These are phyloP conservation scores for Euthynnus affinis DNA, from an alignment of 2,797 vertebrate genomes.

Conservation along the genomic window DNA sequence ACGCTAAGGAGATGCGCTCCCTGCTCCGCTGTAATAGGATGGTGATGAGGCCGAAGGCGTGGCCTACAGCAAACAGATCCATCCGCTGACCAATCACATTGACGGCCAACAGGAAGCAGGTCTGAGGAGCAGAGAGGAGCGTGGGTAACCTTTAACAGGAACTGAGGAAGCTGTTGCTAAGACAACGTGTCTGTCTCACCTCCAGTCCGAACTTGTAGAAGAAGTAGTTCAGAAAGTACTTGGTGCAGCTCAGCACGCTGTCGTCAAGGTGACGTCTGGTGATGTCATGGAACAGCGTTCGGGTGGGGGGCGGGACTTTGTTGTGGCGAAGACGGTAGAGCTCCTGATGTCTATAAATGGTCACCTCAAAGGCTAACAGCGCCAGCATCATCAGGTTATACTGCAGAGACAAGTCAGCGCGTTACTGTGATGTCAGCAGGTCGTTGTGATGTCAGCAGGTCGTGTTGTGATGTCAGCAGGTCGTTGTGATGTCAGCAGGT, in stretches of 20 bases:
- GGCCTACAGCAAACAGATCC: conserved; percentile 95
- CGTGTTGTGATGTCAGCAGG: neutral
- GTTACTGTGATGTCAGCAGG: too few species aligned
- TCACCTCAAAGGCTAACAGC: conserved; percentile 95
- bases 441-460: neutral
- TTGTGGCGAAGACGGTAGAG: conserved; percentile 92
- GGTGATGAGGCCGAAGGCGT: conserved; percentile 90
- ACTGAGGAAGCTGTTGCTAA: neutral
- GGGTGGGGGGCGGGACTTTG: conserved; percentile 88
- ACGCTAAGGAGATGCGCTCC: conserved; percentile 91
- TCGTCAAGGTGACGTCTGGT: conserved; percentile 92
- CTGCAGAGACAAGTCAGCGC: conserved; percentile 73
- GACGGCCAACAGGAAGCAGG: conserved; percentile 94
- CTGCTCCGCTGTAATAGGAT: conserved; percentile 91
- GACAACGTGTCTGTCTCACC: conserved; percentile 73
- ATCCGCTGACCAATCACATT: conserved; percentile 96
- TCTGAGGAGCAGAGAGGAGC: conserved; percentile 76
- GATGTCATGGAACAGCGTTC: conserved; percentile 93
- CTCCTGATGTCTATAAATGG: conserved; percentile 94
- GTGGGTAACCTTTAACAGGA: neutral
- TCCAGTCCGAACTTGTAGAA: conserved; percentile 98
- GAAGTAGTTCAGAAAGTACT: conserved; percentile 97
- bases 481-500: too few species aligned
- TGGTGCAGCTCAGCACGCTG: conserved; percentile 90
- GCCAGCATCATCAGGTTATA: conserved; percentile 93